phyloP scores from a whole-genome alignment of 2,797 vertebrate genomes.

The Falco rusticolus region DNA sequence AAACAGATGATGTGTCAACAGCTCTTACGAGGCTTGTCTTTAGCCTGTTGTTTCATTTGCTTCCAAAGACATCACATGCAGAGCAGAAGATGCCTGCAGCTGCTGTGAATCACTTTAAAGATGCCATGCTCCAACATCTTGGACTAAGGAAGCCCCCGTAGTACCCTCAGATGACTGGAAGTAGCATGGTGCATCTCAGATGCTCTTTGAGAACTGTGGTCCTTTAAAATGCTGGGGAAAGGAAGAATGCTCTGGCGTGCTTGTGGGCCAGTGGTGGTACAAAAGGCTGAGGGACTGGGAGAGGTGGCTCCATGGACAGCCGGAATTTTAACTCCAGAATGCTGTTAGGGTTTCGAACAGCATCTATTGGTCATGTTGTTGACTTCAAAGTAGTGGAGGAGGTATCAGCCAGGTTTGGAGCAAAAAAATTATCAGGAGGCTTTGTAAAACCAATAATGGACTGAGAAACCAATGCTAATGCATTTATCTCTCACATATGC shows the following conservation, averaged over 20 bases:
- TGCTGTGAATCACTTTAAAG: not conserved
- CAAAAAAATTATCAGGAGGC: not conserved
- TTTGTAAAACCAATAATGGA: not conserved
- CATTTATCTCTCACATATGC: not conserved
- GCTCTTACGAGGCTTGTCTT: not conserved
- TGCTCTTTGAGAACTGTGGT: not conserved
- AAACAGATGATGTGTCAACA: constrained; percentile 30
- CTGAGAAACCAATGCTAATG: not conserved
- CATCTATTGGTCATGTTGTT: not conserved
- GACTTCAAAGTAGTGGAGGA: not conserved
- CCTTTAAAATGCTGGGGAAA: not conserved
- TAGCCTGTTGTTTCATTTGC: not conserved
- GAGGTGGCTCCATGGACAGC: not conserved
- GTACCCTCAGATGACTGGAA: not conserved
- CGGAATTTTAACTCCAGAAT: not conserved
- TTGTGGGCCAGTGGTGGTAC: not conserved
- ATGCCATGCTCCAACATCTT: not conserved
- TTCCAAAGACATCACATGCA: not conserved
- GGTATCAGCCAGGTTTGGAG: not conserved
- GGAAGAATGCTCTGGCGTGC: not conserved
- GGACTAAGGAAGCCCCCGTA: not conserved
- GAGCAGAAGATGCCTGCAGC: constrained; percentile 18
- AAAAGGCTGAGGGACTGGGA: not conserved
- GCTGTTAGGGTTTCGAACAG: not conserved
- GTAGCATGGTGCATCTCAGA: not conserved